phyloP scores from a whole-genome alignment of 2,888 invertebrate species.

The Nephrotoma flavescens region DNA sequence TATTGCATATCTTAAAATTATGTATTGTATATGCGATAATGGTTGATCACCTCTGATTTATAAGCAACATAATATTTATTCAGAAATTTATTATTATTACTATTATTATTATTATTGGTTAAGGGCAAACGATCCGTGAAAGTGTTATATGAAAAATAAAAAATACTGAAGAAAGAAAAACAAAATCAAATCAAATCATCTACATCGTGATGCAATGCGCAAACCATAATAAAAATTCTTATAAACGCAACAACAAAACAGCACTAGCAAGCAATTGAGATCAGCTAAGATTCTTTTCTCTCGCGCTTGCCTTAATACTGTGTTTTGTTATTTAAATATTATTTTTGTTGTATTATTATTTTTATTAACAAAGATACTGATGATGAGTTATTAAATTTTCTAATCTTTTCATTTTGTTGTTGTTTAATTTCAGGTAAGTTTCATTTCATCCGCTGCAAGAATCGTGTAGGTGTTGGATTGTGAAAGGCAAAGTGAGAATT shows the following conservation, averaged over 20 bases:
- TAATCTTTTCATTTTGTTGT: background rate
- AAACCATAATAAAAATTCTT: background rate
- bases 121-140: conserved; percentile 8
- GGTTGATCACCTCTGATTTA: background rate
- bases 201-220: conserved; percentile 7
- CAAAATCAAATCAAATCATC: conserved; percentile 4
- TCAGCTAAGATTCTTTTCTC: background rate
- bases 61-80: background rate
- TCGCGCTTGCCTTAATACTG: background rate
- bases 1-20: background rate
- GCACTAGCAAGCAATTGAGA: background rate
- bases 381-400: background rate
- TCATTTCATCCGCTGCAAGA: background rate
- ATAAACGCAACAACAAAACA: background rate
- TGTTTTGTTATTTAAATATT: background rate
- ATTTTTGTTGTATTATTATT: background rate
- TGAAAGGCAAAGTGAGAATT: background rate
- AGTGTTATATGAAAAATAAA: conserved; percentile 5
- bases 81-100: background rate
- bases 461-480: background rate
- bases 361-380: background rate
- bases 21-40: background rate
- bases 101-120: background rate
- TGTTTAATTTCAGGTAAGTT: background rate
- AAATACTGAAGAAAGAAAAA: background rate